Base-by-base conservation (phyloP, 1,140 invertebrate genomes). In the Lordiphosa stackelbergi region DNA sequence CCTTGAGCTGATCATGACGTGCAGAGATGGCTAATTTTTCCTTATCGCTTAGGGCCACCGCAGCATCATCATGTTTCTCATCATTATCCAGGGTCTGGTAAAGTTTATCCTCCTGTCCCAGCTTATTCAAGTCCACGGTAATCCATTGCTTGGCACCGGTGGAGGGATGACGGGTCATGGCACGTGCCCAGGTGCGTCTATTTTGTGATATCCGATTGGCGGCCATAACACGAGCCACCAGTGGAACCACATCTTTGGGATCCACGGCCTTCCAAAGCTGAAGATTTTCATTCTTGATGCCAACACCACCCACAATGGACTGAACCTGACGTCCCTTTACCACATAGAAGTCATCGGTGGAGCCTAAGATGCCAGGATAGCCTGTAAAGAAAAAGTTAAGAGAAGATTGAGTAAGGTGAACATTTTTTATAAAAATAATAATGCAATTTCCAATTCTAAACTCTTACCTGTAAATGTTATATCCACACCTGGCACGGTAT, bases 61-160 rank as follows among this genome's bases (percentile, higher is more conserved):
- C 88, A 59, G 93, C 93, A 66, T 83, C 78, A 13, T 85, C 77
- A 13, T 74, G 68, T 42, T 84, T 85, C 16, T 86, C 81, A 56
- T 78, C 77, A 10, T 66, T 66, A 9, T 73, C 69, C 22, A 73
- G 43, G 0, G 54, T 59, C 19, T 73, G 69, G 28, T 87, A 74
- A 0, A 85, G 52, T 51, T 72, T 60, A 11, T 70, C 71, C 60
- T 68, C 73, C 16, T 48, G 64, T 5, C 83, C 54, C 60, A 81
- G 88, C 72, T 87, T 91, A 90, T 89, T 91, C 53, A 89, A 93
- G 87, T 97, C 93, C 0, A 96, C 89, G 6, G 94, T 89, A 59
- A 96, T 91, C 96, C 96, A 98, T 85, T 98, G 95, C 68, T 96
- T 95, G 78, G 94, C 94, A 52, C 95, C 94, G 24, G 95, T 96